Percentiles rank a stretch among this genome's conserved stretches.
Evolutionary conservation across 2,888 invertebrate genomes (phyloP).

Genomic region (Alitta virens): DNA sequence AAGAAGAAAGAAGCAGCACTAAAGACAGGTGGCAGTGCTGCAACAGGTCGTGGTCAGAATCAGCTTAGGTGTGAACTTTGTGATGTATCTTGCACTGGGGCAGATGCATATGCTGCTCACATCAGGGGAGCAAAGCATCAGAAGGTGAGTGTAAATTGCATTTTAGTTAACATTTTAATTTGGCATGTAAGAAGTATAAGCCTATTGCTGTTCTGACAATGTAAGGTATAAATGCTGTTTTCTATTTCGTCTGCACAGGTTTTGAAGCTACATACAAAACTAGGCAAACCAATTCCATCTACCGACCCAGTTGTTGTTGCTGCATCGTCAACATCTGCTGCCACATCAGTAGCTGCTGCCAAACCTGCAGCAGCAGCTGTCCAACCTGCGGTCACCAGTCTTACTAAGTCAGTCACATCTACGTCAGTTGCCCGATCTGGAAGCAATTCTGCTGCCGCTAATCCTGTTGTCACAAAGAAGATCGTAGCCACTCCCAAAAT

Average conservation of each 20-base stretch:
- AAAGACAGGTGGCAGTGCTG: slow-evolving; percentile 62
- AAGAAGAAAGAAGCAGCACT: slow-evolving; percentile 93
- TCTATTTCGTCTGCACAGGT: slow-evolving; percentile 55
- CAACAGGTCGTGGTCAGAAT: slow-evolving; percentile 56
- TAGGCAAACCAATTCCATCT: slow-evolving; percentile 96
- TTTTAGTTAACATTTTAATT: background rate
- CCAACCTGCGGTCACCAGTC: slow-evolving; percentile 17
- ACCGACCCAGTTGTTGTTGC: slow-evolving; percentile 85
- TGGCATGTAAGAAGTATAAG: background rate
- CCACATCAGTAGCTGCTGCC: slow-evolving; percentile 27
- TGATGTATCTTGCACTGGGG: slow-evolving; percentile 97
- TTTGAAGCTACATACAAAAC: slow-evolving; percentile 90
- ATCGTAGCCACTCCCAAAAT: slow-evolving; percentile 73
- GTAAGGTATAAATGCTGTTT: too few species aligned
- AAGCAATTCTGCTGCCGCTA: slow-evolving; percentile 8
- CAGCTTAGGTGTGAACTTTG: slow-evolving; percentile 93
- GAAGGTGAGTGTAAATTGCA: slow-evolving; percentile 64
- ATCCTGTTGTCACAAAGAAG: slow-evolving; percentile 32
- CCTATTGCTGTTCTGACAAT: background rate
- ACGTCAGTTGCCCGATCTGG: too few species aligned
- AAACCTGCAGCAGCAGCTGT: slow-evolving; percentile 28
- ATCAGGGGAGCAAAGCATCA: slow-evolving; percentile 97
- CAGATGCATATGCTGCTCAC: slow-evolving; percentile 97
- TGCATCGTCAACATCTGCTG: slow-evolving; percentile 28
- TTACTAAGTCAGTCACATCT: too few species aligned